Conservation (phyloP, 2,888 invertebrate genomes). For the Fragum fragum region DNA sequence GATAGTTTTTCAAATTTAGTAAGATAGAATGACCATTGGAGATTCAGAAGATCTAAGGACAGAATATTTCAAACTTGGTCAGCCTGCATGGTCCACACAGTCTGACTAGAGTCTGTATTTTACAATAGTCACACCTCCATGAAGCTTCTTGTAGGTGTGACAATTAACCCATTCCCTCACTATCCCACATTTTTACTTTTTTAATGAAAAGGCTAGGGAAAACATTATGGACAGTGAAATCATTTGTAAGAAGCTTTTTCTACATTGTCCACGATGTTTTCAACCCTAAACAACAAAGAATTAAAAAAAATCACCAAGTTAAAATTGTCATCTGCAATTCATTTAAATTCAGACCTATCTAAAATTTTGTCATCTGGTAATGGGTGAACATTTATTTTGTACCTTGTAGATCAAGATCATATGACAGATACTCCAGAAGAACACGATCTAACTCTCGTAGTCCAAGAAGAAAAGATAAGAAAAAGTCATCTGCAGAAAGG, state of each 20-base stretch:
- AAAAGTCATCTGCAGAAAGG: slow-evolving; percentile 44
- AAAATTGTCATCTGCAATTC: neutral
- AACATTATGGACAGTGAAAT: neutral
- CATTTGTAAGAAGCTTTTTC: neutral
- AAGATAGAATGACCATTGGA: too few species aligned
- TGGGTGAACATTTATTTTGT: too few species aligned
- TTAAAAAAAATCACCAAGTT: neutral
- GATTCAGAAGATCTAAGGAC: too few species aligned
- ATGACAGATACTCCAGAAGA: slow-evolving; percentile 56
- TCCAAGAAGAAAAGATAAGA: slow-evolving; percentile 43
- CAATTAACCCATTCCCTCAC: neutral
- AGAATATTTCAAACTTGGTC: too few species aligned
- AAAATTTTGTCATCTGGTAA: too few species aligned
- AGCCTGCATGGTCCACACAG: too few species aligned
- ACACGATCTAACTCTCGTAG: slow-evolving; percentile 47
- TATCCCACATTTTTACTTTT: neutral
- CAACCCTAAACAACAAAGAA: neutral
- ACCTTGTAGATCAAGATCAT: slow-evolving; percentile 53
- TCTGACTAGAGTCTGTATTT: too few species aligned
- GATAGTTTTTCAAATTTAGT: too few species aligned
- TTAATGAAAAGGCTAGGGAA: neutral
- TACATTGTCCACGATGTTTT: neutral
- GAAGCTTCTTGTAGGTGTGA: too few species aligned
- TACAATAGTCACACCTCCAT: too few species aligned
- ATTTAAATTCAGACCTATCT: neutral